Conservation (phyloP, 2,888 invertebrate species). For the Nomada lathburiana region DNA sequence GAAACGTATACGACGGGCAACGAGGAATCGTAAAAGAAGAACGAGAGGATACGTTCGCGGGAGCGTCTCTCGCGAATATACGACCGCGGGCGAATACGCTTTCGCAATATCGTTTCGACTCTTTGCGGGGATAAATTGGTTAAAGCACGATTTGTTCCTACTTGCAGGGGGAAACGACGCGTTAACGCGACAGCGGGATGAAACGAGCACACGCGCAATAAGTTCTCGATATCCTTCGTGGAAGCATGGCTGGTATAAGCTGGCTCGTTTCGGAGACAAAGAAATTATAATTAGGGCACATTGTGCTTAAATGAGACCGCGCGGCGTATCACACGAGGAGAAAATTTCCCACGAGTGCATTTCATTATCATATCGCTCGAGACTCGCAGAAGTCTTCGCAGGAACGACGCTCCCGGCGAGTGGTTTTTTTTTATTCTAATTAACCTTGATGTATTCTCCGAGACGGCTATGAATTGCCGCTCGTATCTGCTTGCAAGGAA, state of each 20-base stretch:
- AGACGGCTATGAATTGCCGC: background rate
- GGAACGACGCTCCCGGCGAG: background rate
- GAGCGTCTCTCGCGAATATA: background rate
- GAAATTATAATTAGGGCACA: constrained; percentile 16
- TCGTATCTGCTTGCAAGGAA: background rate
- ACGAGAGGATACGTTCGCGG: background rate
- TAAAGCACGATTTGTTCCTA: background rate
- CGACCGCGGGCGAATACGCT: background rate
- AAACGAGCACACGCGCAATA: background rate
- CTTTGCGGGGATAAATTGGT: background rate
- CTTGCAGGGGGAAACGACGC: background rate
- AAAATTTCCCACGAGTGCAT: constrained; percentile 25
- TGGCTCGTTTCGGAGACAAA: constrained; percentile 1
- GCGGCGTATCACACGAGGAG: background rate
- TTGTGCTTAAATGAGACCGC: background rate
- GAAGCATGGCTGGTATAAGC: background rate
- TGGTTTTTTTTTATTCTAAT: constrained; percentile 25
- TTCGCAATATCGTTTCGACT: background rate
- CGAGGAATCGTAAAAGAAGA: constrained; percentile 16
- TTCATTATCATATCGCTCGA: constrained; percentile 16
- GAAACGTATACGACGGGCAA: background rate
- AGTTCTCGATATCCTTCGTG: background rate
- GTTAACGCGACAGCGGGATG: background rate
- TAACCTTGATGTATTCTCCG: background rate
- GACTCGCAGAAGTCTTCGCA: background rate